These are phyloP conservation scores for Hippotragus niger DNA, from an alignment of 2,113 vertebrate species.

Conservation along the genomic window DNA sequence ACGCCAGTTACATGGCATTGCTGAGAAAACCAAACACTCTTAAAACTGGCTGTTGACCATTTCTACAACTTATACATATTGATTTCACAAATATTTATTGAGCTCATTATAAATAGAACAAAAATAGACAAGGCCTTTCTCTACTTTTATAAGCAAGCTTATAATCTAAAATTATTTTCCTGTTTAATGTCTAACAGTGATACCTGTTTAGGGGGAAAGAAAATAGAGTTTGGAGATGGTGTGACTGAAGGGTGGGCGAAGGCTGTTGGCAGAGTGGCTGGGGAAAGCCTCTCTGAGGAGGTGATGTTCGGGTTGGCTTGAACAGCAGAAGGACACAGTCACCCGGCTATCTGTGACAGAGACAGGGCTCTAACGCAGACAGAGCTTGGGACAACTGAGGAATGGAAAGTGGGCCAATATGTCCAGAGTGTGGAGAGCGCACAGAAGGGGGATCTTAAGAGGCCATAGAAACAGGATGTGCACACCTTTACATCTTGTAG, in stretches of 20 bases:
- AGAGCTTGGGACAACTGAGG: fast-evolving
- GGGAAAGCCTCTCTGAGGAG: background rate
- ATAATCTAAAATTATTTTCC: background rate
- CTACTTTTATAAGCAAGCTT: background rate
- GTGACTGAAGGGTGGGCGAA: fast-evolving
- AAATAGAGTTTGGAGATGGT: background rate
- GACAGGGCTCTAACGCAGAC: fast-evolving
- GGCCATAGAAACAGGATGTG: background rate
- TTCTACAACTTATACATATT: background rate
- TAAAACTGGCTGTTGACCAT: background rate
- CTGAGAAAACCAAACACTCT: background rate
- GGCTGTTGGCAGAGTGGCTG: fast-evolving
- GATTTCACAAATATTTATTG: background rate
- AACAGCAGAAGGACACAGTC: fast-evolving
- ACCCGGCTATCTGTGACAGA: fast-evolving
- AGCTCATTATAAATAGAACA: background rate
- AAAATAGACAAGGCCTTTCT: background rate
- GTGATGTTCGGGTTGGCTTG: fast-evolving
- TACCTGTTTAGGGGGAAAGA: background rate
- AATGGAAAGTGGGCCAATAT: fast-evolving
- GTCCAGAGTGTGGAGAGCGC: fast-evolving
- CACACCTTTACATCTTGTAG: fast-evolving
- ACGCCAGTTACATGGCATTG: background rate
- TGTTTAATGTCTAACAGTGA: background rate
- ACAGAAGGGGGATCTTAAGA: fast-evolving